A percentile compares a stretch with the other conserved stretches of the same genome.
These are phyloP conservation scores for Podarcis raffonei DNA, from an alignment of 2,113 vertebrate species.

Conservation along the genomic window DNA sequence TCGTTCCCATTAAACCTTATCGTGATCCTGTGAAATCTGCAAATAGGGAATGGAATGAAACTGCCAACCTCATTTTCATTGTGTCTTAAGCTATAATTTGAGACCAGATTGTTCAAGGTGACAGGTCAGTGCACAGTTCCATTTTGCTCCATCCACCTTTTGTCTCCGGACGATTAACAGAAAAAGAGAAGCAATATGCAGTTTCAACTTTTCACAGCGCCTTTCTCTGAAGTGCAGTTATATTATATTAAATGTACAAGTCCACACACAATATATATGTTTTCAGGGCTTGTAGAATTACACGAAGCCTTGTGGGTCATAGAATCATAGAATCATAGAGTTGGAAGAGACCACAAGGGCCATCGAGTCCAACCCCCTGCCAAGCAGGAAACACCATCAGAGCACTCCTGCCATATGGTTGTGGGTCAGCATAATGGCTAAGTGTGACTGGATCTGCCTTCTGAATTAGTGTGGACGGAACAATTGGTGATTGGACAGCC, in stretches of 20 bases:
- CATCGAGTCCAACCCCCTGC: too few species aligned
- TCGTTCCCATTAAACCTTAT: neutral
- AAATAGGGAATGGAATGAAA: neutral
- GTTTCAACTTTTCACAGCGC: constrained; percentile 3
- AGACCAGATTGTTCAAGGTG: constrained; percentile 25
- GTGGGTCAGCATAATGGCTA: constrained; percentile 33
- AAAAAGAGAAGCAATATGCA: constrained; percentile 3
- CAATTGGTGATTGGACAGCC: constrained; percentile 51
- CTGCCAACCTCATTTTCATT: neutral
- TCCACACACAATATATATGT: neutral
- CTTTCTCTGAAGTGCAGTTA: neutral
- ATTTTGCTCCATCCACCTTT: neutral
- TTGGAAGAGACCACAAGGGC: too few species aligned
- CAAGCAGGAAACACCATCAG: too few species aligned
- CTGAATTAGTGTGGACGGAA: constrained; percentile 37
- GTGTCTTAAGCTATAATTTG: constrained; percentile 12
- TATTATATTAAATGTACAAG: constrained; percentile 29
- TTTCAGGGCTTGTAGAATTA: neutral
- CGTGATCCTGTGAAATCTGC: neutral
- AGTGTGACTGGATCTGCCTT: constrained; percentile 21
- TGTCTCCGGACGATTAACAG: constrained; percentile 3
- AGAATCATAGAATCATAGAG: too few species aligned
- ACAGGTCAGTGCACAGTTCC: neutral
- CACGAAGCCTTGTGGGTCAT: constrained; percentile 13
- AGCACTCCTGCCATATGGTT: too few species aligned